Base-by-base conservation (phyloP, 1,140 invertebrate species). In the Planococcus citri region DNA sequence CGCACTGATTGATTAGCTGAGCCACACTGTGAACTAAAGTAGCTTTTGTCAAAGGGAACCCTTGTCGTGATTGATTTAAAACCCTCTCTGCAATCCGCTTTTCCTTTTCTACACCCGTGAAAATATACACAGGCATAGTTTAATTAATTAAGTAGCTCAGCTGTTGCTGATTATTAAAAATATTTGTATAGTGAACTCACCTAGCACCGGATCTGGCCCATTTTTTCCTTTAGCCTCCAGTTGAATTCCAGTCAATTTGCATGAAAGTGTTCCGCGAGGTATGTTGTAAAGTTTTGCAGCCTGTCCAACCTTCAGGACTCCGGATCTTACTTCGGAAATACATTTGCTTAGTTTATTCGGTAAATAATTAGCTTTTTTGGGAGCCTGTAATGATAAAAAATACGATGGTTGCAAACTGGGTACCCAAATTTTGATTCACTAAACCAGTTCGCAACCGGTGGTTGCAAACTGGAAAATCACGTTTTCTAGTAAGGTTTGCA, bases 241-340 rank as follows among this genome's bases (percentile, higher is more conserved):
- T 25, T 21, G 21, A 12, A 51, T 41, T 24, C 68, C 38, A 51
- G 2, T 10, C 22, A 69, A 25, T 69, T 69, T 69, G 51, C 51
- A 37, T 20, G 37, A 25, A 17, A 69, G 3, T n/a, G 38, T 69
- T 24, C 37, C 51, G 51, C 68, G 21, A 14, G 68, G 38, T 1
- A 57, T 27, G 4, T 27, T 27, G 17, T 57, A 57, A 8, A 25
- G 2, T 57, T 57, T 69, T 6, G 27, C 51, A 27, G 68, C 38
- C 20, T 51, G 10, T 9, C 20, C 17, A 25, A 25, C 20, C 51
- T 12, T 69, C 24, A 69, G 51, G 4, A 25, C 22, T 22, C 22
- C 38, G 22, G 24, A 4, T 57, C 21, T 76, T 57, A 60, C 41
- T 37, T 68, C 70, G 4, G 20, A 24, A 9, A 64, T 4, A 27